Evolutionary conservation across 2,113 vertebrate genomes (phyloP), one percentile per base, ranked within the genome.

Genomic region (Chrysochloris asiatica): DNA sequence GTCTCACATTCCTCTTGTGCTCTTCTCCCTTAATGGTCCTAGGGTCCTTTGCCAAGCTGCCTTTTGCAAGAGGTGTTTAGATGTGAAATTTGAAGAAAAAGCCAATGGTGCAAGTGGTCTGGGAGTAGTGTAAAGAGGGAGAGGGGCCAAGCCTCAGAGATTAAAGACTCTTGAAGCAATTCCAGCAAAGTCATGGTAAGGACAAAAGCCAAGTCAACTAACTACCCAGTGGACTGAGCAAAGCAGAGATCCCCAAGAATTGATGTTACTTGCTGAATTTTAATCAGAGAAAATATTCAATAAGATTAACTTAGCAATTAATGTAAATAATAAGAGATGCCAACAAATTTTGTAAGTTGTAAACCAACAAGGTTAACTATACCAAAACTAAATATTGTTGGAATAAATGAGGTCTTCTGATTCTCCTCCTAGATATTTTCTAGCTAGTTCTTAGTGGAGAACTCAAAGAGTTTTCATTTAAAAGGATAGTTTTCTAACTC

Each of bases 401-500:
- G 10, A 7, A 22, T 54, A 50, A 65, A 2, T 22, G 45, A 17
- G 22, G 38, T 77, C 30, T 83, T 75, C 38, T 14, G 9, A n/a
- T 41, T 59, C 48, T 88, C 72, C 41, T 91, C 16, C 50, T 72
- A 3, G 26, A 38, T 10, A 41, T 5, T 78, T 91, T 82, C 52
- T 72, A 67, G 41, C 8, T 63, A 41, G 45, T 89, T 93, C 45
- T 93, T 47, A 54, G 3, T 48, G 45, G 41, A 45, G 30, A 90
- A n/a, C n/a, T n/a, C 33, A 88, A 61, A 75, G 36, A 82, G 28
- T 38, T 45, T 24, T 2, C 26, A 71, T 73, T 71, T 59, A 87
- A 91, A 88, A 13, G 69, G 7, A 9, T 71, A 26, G 71, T 75
- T 93, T 83, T 80, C 50, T 67, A 82, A 88, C 22, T 61, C 86